Evolutionary conservation across 2,888 invertebrate genomes (phyloP).

Genomic region (Eugnorisma glareosa): DNA sequence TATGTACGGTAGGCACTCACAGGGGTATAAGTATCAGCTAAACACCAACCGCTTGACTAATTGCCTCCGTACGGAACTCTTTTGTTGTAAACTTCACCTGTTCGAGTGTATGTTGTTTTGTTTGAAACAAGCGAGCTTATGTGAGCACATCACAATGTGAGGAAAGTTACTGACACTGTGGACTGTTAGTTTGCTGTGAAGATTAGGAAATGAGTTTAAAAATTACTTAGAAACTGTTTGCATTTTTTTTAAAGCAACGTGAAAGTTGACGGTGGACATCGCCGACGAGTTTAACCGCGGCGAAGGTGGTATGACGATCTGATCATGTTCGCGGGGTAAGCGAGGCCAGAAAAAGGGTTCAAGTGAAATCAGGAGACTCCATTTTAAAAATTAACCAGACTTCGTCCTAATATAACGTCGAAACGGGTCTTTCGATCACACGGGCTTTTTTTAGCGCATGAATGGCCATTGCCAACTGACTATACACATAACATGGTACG

Average conservation of each 20-base stretch:
- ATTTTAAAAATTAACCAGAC: background rate
- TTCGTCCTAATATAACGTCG: background rate
- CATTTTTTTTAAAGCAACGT: background rate
- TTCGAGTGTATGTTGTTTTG: background rate
- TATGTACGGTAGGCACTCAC: background rate
- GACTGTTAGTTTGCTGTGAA: background rate
- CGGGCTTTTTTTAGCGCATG: background rate
- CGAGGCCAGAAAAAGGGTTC: background rate
- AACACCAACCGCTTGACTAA: conserved; percentile 6
- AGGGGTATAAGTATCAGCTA: background rate
- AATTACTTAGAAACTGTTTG: background rate
- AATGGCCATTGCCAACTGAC: background rate
- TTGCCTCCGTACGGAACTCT: background rate
- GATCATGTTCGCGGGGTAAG: too few species aligned
- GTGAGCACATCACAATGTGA: conserved; percentile 1
- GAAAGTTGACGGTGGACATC: too few species aligned
- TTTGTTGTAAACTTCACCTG: conserved; percentile 2
- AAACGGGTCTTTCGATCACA: background rate
- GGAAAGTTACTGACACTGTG: conserved; percentile 3
- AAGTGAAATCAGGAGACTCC: background rate
- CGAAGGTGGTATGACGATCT: too few species aligned
- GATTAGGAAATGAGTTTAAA: conserved; percentile 1
- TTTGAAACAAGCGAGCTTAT: background rate
- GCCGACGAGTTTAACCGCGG: too few species aligned
- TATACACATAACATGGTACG: background rate